These are phyloP conservation scores for Crax fasciolata DNA, from an alignment of 2,797 vertebrate genomes.

Conservation along the genomic window DNA sequence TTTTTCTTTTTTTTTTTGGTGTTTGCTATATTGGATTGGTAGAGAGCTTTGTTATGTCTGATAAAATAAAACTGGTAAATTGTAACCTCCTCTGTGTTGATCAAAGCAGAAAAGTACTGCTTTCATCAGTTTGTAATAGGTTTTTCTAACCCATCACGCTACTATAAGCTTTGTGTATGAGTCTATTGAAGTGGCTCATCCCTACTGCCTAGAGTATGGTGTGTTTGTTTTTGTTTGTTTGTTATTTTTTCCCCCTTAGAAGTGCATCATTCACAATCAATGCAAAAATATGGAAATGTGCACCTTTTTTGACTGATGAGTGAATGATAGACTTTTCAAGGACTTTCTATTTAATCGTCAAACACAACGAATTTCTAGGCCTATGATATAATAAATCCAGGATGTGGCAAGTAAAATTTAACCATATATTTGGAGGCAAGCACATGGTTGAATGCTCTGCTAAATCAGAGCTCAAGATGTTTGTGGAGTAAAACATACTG, in stretches of 20 bases:
- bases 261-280: background rate
- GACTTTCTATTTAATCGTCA: background rate
- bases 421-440: conserved; percentile 1
- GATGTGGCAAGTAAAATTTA: background rate
- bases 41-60: background rate
- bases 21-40: accelerated
- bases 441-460: background rate
- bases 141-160: background rate
- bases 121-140: background rate
- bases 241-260: background rate
- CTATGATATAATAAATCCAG: background rate
- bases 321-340: background rate
- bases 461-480: conserved; percentile 5
- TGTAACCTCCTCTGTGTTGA: background rate
- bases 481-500: conserved; percentile 11
- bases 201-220: background rate
- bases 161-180: background rate
- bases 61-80: background rate
- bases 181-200: accelerated
- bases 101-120: background rate
- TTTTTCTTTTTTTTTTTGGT: background rate
- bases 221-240: background rate
- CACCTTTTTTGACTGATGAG: background rate
- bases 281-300: background rate
- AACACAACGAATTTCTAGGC: conserved; percentile 12